Evolutionary conservation across 2,888 invertebrate species (phyloP).

Genomic region (Penaeus monodon): DNA sequence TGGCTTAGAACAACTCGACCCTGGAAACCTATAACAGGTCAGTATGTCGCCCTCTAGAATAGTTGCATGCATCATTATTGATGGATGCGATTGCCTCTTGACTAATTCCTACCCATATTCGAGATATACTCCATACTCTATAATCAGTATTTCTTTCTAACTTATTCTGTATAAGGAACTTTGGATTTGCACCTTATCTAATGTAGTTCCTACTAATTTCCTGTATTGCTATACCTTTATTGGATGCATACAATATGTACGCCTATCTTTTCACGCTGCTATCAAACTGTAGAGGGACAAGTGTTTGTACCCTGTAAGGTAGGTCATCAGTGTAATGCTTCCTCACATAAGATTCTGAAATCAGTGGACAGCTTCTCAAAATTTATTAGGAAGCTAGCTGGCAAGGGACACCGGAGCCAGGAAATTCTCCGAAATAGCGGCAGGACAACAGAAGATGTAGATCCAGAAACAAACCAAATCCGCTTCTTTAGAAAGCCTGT

Average conservation of each 20-base stretch:
- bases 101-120: neutral
- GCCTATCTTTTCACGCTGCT: conserved; percentile 29
- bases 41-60: neutral
- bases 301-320: neutral
- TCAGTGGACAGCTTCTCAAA: neutral
- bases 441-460: too few species aligned
- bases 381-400: neutral
- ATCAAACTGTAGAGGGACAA: neutral
- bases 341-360: neutral
- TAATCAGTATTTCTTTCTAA: neutral
- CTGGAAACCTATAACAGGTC: conserved; percentile 50
- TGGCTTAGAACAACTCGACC: conserved; percentile 33
- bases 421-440: too few species aligned
- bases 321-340: neutral
- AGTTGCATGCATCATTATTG: too few species aligned
- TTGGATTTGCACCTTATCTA: neutral
- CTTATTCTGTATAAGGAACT: neutral
- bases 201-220: neutral
- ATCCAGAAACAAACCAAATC: too few species aligned
- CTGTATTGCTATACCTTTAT: neutral
- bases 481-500: too few species aligned
- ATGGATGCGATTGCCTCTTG: neutral
- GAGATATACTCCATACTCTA: neutral
- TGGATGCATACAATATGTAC: neutral
- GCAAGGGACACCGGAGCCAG: too few species aligned